Evolutionary conservation across 2,888 invertebrate genomes (phyloP).

Genomic region (Melanophora roralis): DNA sequence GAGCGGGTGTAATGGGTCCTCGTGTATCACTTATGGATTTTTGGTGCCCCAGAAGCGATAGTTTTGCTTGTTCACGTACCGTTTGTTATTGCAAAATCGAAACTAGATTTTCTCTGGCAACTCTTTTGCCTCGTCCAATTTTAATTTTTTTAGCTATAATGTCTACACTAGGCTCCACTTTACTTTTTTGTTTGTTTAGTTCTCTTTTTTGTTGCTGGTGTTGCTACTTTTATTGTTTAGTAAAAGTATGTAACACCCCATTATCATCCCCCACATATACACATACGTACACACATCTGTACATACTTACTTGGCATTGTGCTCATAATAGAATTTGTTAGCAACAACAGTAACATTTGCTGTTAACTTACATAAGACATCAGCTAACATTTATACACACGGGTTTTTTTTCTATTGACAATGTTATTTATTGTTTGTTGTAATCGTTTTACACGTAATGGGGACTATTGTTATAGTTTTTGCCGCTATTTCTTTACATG

Average conservation of each 20-base stretch:
- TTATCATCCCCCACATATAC: constrained; percentile 21
- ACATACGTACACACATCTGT: constrained; percentile 13
- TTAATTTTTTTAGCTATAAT: constrained; percentile 23
- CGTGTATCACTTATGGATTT: no score
- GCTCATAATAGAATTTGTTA: no score
- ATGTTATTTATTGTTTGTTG: neutral
- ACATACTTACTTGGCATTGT: no score
- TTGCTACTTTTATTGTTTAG: neutral
- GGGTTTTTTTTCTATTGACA: no score
- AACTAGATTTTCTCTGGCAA: constrained; percentile 22
- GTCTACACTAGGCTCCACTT: constrained; percentile 53
- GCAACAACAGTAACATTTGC: constrained; percentile 25
- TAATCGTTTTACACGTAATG: neutral
- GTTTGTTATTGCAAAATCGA: no score
- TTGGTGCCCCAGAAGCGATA: no score
- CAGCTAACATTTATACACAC: constrained; percentile 46
- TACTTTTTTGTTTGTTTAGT: constrained; percentile 21
- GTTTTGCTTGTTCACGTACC: no score
- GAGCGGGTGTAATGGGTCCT: no score
- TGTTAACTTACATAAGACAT: constrained; percentile 31
- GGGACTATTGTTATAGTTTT: neutral
- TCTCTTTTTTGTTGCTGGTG: neutral
- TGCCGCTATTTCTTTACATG: neutral
- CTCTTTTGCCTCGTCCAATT: neutral
- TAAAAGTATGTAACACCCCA: constrained; percentile 43